Evolutionary conservation across 2,888 invertebrate species (phyloP), one percentile per base, ranked within the genome.

Genomic region (Mimumesa dahlbomi): DNA sequence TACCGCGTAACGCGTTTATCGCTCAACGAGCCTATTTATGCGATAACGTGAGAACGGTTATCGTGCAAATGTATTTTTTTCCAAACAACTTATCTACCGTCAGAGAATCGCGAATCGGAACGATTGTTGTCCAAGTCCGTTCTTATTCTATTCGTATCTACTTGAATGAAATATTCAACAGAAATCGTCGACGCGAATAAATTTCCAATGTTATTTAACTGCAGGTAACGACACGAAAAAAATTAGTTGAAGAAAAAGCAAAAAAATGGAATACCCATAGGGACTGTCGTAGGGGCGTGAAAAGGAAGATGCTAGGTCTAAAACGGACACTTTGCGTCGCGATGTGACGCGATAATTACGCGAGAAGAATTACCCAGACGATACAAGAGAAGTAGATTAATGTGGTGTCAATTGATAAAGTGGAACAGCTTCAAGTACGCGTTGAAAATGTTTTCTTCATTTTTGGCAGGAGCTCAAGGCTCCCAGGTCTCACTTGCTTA

Each of bases 381-480:
- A 31, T 31, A 43, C 13, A 48, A 22, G 42, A 50, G 18, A 50
- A 43, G 29, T 22, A 18, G 54, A 61, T 73, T 65, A 73, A 73
- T 65, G 46, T 48, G 38, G 52, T 64, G 67, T 77, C 62, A 62
- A 75, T 72, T 69, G 73, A 81, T 57, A 72, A 82, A 82, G 63
- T 82, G 63, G 82, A 81, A 48, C 81, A 66, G 52, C 61, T 58
- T 80, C 82, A 75, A 77, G 72, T 68, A 77, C 68, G 68, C 69
- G 71, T 53, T 54, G 70, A 57, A 61, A 61, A 59, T 72, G 79
- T 86, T 85, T 85, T 87, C 84, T 76, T 85, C 81, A 85, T 86
- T 84, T 82, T 83, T 87, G 85, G 86, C 87, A 85, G 69, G 49
- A 49, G 65, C 84, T 87, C 87, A 87, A 87, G 87, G 87, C 82